A percentile compares a stretch with the other conserved stretches of the same genome.
Evolutionary conservation across 2,113 vertebrate species (phyloP).

Genomic region (Pimephales promelas): DNA sequence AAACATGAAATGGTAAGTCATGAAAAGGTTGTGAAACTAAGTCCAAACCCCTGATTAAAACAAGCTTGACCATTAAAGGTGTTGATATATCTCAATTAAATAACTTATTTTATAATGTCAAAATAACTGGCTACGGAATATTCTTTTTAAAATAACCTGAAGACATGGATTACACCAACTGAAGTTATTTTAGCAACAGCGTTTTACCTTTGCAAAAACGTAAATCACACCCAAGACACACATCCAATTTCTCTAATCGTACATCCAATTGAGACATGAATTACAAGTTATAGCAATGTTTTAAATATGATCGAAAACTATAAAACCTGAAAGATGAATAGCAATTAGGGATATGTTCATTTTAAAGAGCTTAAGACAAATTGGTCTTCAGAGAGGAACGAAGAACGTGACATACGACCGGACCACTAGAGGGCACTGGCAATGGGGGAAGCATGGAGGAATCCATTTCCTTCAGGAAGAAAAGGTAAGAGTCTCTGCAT

Average conservation of each 20-base stretch:
- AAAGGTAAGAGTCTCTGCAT: background rate
- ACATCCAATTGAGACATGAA: background rate
- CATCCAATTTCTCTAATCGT: background rate
- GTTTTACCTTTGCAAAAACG: no score
- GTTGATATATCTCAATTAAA: no score
- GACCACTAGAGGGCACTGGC: slow-evolving; percentile 18
- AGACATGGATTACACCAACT: background rate
- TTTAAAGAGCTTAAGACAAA: slow-evolving; percentile 25
- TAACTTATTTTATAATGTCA: background rate
- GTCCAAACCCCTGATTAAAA: no score
- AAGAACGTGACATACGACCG: background rate
- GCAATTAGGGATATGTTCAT: background rate
- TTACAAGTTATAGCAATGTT: slow-evolving; percentile 1
- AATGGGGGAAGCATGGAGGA: background rate
- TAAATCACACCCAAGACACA: background rate
- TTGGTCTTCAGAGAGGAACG: background rate
- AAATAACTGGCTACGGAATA: background rate
- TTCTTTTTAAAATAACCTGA: background rate
- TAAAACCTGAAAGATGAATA: slow-evolving; percentile 6
- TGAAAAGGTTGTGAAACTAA: background rate
- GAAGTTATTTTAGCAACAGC: background rate
- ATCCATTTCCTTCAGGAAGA: background rate
- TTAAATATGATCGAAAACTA: background rate
- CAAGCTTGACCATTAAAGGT: no score
- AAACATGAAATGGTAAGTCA: background rate